These are phyloP conservation scores for Ommatoiulus sabulosus DNA, from an alignment of 2,888 invertebrate species.

Conservation along the genomic window DNA sequence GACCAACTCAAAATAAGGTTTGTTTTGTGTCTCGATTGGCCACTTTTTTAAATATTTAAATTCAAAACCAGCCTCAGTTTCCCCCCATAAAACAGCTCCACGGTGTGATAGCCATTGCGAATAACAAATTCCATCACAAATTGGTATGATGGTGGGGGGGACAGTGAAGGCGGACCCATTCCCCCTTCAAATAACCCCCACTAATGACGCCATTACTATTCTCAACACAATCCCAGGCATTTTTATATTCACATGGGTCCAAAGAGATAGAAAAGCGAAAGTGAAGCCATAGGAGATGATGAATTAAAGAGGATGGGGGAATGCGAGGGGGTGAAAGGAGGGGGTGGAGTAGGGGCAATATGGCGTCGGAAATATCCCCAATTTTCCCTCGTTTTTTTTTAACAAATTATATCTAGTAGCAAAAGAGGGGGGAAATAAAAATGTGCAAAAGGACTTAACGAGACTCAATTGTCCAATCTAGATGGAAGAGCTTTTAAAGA, in stretches of 20 bases:
- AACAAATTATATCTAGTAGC: conserved; percentile 36
- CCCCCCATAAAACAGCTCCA: conserved; percentile 6
- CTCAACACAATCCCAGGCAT: conserved; percentile 43
- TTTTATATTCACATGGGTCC: conserved; percentile 40
- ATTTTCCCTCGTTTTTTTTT: conserved; percentile 33
- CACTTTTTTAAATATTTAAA: conserved; percentile 34
- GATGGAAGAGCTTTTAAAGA: conserved; percentile 38
- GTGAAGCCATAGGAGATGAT: conserved; percentile 43
- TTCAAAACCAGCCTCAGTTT: conserved; percentile 22
- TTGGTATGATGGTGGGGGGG: background rate
- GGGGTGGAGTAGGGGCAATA: background rate
- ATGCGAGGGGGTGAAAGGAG: background rate
- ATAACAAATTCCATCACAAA: conserved; percentile 43
- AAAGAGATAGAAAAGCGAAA: conserved; percentile 43
- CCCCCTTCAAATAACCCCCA: background rate
- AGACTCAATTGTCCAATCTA: conserved; percentile 37
- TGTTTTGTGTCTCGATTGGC: conserved; percentile 15
- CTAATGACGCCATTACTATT: conserved; percentile 40
- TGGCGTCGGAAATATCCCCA: conserved; percentile 31
- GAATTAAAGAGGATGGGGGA: conserved; percentile 31
- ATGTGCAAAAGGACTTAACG: conserved; percentile 40
- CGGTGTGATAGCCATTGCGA: conserved; percentile 36
- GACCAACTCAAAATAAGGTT: background rate
- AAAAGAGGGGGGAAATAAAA: conserved; percentile 30
- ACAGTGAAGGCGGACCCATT: background rate